These are phyloP conservation scores for Coptodon rendalli DNA, from an alignment of 2,113 vertebrate genomes.

Conservation along the genomic window DNA sequence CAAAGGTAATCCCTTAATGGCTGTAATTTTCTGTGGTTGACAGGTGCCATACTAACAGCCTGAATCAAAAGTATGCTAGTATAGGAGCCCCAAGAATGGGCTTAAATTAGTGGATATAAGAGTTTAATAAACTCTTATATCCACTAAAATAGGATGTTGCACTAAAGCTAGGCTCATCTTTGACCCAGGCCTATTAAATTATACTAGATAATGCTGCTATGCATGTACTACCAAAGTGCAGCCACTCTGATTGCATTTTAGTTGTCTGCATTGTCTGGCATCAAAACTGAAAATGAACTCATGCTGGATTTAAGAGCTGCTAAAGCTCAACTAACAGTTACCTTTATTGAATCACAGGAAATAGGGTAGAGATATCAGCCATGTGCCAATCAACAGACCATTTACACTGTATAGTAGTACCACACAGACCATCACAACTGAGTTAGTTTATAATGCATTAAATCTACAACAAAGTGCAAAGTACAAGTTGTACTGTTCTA, in stretches of 20 bases:
- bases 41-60: slow-evolving; percentile 28
- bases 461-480: not conserved
- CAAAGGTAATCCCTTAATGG: slow-evolving; percentile 57
- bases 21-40: slow-evolving; percentile 39
- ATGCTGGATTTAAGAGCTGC: not conserved
- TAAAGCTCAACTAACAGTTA: not conserved
- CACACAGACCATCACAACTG: not conserved
- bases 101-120: not conserved
- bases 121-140: not conserved
- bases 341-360: not conserved
- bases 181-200: not conserved
- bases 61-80: not conserved
- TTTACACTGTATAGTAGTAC: not conserved
- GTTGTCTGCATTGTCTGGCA: not conserved
- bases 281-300: not conserved
- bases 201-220: not conserved
- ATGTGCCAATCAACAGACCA: not conserved
- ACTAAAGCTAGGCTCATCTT: not conserved
- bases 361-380: not conserved
- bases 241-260: not conserved
- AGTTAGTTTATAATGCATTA: not conserved
- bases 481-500: not conserved
- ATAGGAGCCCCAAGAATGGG: not conserved
- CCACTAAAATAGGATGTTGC: not conserved
- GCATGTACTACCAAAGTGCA: not conserved